Conservation (phyloP, 2,888 invertebrate species). For the Xestia ashworthii region DNA sequence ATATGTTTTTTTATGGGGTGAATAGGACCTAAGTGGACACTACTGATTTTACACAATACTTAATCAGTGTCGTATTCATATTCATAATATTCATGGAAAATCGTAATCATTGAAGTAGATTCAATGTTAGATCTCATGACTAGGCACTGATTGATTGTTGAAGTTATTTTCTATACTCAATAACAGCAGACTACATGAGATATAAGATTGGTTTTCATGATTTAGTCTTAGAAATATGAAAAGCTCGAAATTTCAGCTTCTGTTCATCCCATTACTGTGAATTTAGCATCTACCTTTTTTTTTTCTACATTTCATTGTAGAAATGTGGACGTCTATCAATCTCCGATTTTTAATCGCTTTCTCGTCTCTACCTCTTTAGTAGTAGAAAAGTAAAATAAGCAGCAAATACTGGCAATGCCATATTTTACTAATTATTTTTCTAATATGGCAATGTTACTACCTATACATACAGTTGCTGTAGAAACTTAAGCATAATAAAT, state of each 20-base stretch:
- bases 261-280: constrained; percentile 49
- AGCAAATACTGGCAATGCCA: constrained; percentile 29
- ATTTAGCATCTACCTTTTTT: constrained; percentile 50
- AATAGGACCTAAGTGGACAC: constrained; percentile 32
- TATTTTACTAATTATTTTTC: constrained; percentile 24
- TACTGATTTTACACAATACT: not conserved
- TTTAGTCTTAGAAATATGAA: not conserved
- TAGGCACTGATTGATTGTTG: not conserved
- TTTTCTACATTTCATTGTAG: constrained; percentile 62
- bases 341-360: constrained; percentile 64
- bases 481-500: constrained; percentile 37
- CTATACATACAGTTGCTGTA: constrained; percentile 43
- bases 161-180: not conserved
- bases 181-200: not conserved
- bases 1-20: constrained; percentile 44
- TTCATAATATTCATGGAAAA: not conserved
- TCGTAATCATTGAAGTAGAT: not conserved
- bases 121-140: not conserved
- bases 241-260: constrained; percentile 23
- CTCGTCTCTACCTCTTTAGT: constrained; percentile 69
- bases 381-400: constrained; percentile 70
- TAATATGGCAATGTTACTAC: constrained; percentile 27
- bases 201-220: not conserved
- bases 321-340: constrained; percentile 66
- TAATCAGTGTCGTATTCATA: not conserved